Conservation (phyloP, 2,113 vertebrate species). For the Pseudolaguvia tuberculata region DNA sequence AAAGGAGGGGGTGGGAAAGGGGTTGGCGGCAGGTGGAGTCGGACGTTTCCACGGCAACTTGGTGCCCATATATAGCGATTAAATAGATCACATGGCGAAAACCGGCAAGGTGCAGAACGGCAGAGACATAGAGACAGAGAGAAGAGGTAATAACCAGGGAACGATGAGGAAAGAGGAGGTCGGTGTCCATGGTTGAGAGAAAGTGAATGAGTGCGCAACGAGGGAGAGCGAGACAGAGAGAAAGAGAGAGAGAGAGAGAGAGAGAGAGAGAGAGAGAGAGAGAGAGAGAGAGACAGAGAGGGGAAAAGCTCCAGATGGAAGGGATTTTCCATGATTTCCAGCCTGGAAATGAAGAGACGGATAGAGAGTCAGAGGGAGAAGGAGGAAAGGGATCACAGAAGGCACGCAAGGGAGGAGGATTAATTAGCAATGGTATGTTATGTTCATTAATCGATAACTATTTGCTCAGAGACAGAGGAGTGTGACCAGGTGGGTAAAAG, state of each 20-base stretch:
- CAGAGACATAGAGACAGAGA: constrained; percentile 45
- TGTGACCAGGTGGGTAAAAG: constrained; percentile 33
- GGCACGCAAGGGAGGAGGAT: constrained; percentile 54
- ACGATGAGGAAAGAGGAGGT: constrained; percentile 41
- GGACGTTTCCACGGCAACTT: constrained; percentile 77
- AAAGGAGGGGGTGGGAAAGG: constrained; percentile 47
- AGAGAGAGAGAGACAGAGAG: constrained; percentile 42
- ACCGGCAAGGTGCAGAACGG: constrained; percentile 49
- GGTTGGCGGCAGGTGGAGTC: constrained; percentile 78
- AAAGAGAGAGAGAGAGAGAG: constrained; percentile 37
- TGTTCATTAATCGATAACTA: constrained; percentile 48
- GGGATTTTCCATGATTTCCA: constrained; percentile 57
- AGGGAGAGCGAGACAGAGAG: no score
- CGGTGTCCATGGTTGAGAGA: constrained; percentile 27
- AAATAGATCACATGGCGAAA: constrained; percentile 67
- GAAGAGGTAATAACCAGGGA: constrained; percentile 46
- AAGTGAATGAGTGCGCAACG: constrained; percentile 36
- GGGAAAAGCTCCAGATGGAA: constrained; percentile 12
- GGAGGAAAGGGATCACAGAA: constrained; percentile 49
- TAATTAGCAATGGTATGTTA: constrained; percentile 65
- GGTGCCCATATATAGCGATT: constrained; percentile 73
- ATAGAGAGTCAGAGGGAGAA: constrained; percentile 55
- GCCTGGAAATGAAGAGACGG: constrained; percentile 58
- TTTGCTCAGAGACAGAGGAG: constrained; percentile 3
- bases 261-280: constrained; percentile 44